Base-by-base conservation (phyloP, 2,113 vertebrate genomes). In the Ifrita kowaldi region DNA sequence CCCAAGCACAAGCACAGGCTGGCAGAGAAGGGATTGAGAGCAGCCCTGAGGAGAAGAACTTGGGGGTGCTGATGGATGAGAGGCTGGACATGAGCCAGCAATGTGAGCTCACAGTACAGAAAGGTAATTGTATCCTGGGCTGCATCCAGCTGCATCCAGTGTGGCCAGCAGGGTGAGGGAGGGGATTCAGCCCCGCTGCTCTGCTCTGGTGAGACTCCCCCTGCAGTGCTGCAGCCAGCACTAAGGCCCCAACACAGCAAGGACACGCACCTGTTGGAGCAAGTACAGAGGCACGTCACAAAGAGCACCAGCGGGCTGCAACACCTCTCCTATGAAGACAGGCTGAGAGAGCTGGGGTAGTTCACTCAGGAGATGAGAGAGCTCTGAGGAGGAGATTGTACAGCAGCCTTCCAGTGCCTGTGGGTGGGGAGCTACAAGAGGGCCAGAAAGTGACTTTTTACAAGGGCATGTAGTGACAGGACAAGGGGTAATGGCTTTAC, bases 311-410 rank as follows among this genome's bases (percentile, higher is more conserved):
- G 55, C 13, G 14, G 26, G 35, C 42, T 64, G 41, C 26, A 64
- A 42, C 57, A 49, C 11, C 6, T 21, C 32, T 64, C 17, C 49
- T 56, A 28, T 17, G 41, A 56, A 41, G 30, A 21, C 26, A 49
- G 57, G 35, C 50, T 71, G 67, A 32, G 35, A 56, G 17, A 57
- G 35, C 50, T 49, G 57, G 35, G 7, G 35, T 18, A 49, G 35
- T 13, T 42, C 32, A 32, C 32, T 32, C 11, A 35, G 42, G 49
- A 71, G 13, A 16, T 32, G 49, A 42, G 21, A 32, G 49, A 71
- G 35, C 17, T 49, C 17, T 0, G 0, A 47, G 49, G n/a, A 56
- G 7, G n/a, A 56, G 5, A 64, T 35, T 0, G 0, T 27, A 35
- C 35, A 42, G 57, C 16, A 71, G 27, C 32, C 50, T 57, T 55